Percentiles rank a stretch among this genome's conserved stretches.
Conservation (phyloP, 30 jellyfish, hydroid and myxozoan genomes). For the Aurelia aurita region DNA sequence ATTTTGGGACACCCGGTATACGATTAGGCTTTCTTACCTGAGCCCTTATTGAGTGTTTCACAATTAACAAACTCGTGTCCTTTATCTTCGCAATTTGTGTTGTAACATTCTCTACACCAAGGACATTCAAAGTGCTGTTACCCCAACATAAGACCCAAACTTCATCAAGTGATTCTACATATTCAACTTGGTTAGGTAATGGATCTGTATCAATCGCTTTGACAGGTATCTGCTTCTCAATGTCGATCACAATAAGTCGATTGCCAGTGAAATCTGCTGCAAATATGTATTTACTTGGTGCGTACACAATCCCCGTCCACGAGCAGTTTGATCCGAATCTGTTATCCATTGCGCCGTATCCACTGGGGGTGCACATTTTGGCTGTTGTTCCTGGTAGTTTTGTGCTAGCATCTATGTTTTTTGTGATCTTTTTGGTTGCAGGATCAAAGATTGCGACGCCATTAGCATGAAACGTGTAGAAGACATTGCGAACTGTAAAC, state of each 20-base stretch:
- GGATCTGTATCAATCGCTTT: conserved; percentile 43
- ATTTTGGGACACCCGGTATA: too few species aligned
- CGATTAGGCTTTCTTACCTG: neutral
- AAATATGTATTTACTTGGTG: conserved; percentile 1
- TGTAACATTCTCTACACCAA: conserved; percentile 26
- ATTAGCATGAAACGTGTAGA: conserved; percentile 21
- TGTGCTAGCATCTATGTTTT: neutral
- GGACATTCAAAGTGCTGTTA: conserved; percentile 34
- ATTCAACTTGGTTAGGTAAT: conserved; percentile 40
- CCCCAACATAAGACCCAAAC: conserved; percentile 70
- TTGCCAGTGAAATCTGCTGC: conserved; percentile 41
- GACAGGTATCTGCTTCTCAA: conserved; percentile 35
- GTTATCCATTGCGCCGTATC: neutral
- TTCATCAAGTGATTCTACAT: conserved; percentile 49
- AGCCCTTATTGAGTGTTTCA: conserved; percentile 23
- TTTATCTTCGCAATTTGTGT: conserved; percentile 1
- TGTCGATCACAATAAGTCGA: conserved; percentile 33
- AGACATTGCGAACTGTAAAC: neutral
- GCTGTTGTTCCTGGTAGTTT: conserved; percentile 12
- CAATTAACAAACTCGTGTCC: conserved; percentile 9
- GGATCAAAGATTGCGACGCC: conserved; percentile 7
- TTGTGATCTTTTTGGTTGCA: neutral
- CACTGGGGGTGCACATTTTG: conserved; percentile 13
- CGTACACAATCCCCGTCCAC: conserved; percentile 18
- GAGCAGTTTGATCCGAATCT: conserved; percentile 11